Evolutionary conservation across 2,888 invertebrate species (phyloP), one percentile per base, ranked within the genome.

Genomic region (Chrysina gloriosa): DNA sequence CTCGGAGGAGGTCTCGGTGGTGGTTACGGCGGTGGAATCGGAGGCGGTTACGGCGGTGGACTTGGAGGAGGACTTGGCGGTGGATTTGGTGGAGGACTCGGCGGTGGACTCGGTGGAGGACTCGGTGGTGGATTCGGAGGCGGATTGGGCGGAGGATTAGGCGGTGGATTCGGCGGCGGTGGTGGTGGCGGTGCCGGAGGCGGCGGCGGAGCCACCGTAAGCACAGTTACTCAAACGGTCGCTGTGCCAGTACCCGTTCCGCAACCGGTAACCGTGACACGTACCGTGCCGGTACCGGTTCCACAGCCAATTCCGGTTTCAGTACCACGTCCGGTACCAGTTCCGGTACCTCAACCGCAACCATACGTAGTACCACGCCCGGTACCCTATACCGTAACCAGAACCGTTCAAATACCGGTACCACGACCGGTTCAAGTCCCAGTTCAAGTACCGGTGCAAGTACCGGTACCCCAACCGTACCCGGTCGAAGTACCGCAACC

Each of bases 401-500:
- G 79, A 70, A 76, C 80, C 34, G 78, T 82, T 2, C 77, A 79
- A 16, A 80, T 83, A 11, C 76, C 82, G n/a, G 80, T 84, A 27
- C 81, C 82, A 19, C 79, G 79, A 63, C 83, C 83, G 9, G 79
- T 81, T 61, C 79, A 81, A 34, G 82, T 84, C 1, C 80, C 81
- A 19, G 79, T 83, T 9, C 79, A 85, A 73, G 85, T 86, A 67
- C 82, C 82, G 21, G 85, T 88, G 1, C 82, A 86, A 0, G 83
- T 88, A 39, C 85, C 87, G 0, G 84, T 87, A 3, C 85, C 87
- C 0, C 86, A 23, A 86, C 86, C 4, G 0, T 85, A 85, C 65
- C 85, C 87, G 0, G 87, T 87, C 21, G 84, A 86, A 0, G 83
- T 87, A 0, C 83, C 87, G 5, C 86, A 87, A 58, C 86, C 87